Evolutionary conservation across 2,797 vertebrate genomes (phyloP).

Genomic region (Onychomys arenicola): DNA sequence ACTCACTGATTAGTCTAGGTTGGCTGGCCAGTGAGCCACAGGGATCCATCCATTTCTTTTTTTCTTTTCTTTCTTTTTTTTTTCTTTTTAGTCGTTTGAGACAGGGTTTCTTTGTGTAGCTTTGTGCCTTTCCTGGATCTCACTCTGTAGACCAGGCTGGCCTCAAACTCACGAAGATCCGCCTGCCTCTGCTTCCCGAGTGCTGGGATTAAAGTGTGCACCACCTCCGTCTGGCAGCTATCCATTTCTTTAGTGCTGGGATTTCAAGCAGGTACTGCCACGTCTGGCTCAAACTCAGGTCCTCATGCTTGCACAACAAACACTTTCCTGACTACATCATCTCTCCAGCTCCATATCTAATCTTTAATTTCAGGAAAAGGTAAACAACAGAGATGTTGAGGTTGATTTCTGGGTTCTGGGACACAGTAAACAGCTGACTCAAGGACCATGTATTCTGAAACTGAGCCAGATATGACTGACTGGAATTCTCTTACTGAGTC

Average conservation of each 20-base stretch:
- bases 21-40: not conserved
- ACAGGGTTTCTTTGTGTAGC: too few relatives aligned
- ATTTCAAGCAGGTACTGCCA: not conserved
- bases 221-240: too few relatives aligned
- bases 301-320: not conserved
- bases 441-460: not conserved
- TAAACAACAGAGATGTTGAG: not conserved
- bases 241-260: not conserved
- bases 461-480: not conserved
- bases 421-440: not conserved
- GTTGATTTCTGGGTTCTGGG: constrained; percentile 28
- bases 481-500: not conserved
- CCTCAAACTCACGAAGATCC: too few relatives aligned
- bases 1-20: not conserved
- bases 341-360: not conserved
- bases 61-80: too few relatives aligned
- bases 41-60: not conserved
- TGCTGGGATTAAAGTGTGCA: too few relatives aligned
- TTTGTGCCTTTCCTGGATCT: too few relatives aligned
- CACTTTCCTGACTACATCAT: not conserved
- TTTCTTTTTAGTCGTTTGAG: too few relatives aligned
- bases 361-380: constrained; percentile 58
- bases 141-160: too few relatives aligned
- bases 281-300: not conserved
- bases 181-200: too few relatives aligned